A percentile compares a stretch with the other conserved stretches of the same genome.
These are phyloP conservation scores for Coranthus polyacanthus DNA, from an alignment of 2,797 vertebrate genomes.

Conservation along the genomic window DNA sequence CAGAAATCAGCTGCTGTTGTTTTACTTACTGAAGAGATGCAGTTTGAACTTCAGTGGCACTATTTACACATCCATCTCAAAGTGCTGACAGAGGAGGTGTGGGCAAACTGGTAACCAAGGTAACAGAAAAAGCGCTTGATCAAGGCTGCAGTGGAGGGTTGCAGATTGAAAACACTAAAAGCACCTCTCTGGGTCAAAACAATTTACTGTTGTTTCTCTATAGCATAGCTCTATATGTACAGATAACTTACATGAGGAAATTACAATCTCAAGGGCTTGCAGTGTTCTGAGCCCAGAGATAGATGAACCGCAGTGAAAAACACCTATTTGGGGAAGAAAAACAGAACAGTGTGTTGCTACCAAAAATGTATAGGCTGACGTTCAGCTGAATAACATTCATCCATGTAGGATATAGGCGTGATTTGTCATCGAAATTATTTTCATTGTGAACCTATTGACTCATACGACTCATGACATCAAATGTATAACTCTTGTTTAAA, in stretches of 20 bases:
- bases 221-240: conserved; percentile 2
- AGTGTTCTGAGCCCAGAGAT: neutral
- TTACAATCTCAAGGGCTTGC: conserved; percentile 24
- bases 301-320: neutral
- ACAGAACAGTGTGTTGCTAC: neutral
- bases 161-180: conserved; percentile 57
- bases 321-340: conserved; percentile 5
- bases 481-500: too few relatives aligned
- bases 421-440: too few relatives aligned
- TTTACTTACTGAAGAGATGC: conserved; percentile 4
- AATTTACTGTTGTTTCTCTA: conserved; percentile 1
- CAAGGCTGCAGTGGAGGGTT: conserved; percentile 46
- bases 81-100: conserved; percentile 53
- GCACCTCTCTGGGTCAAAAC: conserved; percentile 45
- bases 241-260: conserved; percentile 18
- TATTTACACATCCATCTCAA: conserved; percentile 35
- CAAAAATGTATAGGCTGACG: neutral
- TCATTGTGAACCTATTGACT: too few relatives aligned
- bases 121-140: conserved; percentile 64
- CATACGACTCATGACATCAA: too few relatives aligned
- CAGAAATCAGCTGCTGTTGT: neutral
- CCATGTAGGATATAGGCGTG: too few relatives aligned
- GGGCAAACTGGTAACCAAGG: conserved; percentile 64
- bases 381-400: conserved; percentile 2
- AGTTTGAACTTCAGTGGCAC: conserved; percentile 43